These are phyloP conservation scores for Peromyscus maniculatus DNA, from an alignment of 2,113 vertebrate genomes.

Conservation along the genomic window DNA sequence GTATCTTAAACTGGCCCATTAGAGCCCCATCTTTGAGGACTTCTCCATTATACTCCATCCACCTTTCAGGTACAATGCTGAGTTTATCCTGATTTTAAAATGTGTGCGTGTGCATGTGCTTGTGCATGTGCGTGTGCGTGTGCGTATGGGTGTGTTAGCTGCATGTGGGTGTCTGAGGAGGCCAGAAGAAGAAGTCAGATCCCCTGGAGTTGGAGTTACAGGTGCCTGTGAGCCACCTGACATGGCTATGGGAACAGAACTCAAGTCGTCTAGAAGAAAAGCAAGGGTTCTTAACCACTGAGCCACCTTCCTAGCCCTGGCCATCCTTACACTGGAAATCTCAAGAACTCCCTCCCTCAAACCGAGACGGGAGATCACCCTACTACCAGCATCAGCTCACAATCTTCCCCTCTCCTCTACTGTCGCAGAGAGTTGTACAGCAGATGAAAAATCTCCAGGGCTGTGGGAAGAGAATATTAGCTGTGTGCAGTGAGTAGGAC, in stretches of 20 bases:
- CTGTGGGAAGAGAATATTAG: constrained; percentile 8
- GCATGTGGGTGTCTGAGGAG: not conserved
- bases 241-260: not conserved
- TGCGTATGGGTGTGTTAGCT: not conserved
- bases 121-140: not conserved
- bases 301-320: not conserved
- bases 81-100: constrained; percentile 24
- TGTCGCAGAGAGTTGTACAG: not conserved
- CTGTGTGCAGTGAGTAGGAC: not conserved
- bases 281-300: not conserved
- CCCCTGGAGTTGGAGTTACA: not conserved
- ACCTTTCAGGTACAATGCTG: not conserved
- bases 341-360: not conserved
- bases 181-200: not conserved
- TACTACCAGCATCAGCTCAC: not conserved
- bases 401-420: not conserved
- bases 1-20: not conserved
- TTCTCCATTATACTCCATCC: not conserved
- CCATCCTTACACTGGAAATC: not conserved
- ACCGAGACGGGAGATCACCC: not conserved
- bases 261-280: not conserved
- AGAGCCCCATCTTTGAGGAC: not conserved
- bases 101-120: not conserved
- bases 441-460: not conserved
- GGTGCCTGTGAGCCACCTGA: not conserved